Conservation (phyloP, 2,797 vertebrate genomes). For the Chiroxiphia lanceolata region DNA sequence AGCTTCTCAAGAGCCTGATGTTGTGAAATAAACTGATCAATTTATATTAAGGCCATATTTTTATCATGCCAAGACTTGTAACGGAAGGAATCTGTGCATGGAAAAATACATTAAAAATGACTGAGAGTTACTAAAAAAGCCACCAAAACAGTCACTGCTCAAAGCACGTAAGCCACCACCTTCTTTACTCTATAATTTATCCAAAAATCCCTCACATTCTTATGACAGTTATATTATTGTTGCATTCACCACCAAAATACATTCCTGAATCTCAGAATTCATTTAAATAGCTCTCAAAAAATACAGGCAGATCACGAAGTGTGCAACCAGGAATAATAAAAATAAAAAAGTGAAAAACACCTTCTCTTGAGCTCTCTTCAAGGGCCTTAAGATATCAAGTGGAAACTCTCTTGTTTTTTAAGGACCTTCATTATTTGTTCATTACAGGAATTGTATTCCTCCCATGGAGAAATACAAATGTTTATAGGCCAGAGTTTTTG, state of each 20-base stretch:
- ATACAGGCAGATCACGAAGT: accelerated
- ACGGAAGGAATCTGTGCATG: background rate
- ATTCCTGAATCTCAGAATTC: background rate
- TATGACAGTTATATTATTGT: background rate
- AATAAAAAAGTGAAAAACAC: background rate
- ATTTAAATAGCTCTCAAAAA: background rate
- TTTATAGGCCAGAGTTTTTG: background rate
- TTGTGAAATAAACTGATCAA: background rate
- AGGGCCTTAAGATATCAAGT: background rate
- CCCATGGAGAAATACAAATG: background rate
- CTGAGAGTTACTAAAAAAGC: background rate
- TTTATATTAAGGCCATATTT: background rate
- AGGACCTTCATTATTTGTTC: background rate
- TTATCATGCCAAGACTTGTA: background rate
- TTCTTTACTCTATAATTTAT: background rate
- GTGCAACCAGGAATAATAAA: background rate
- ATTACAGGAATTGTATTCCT: background rate
- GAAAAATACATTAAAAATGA: background rate
- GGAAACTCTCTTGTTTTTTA: background rate
- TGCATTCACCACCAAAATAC: background rate
- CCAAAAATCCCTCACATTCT: background rate
- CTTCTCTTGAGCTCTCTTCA: background rate
- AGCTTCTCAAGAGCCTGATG: background rate
- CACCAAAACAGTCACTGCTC: background rate
- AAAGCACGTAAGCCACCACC: background rate